phyloP scores from a whole-genome alignment of 2,797 vertebrate species.

The Sorex maritimensis region DNA sequence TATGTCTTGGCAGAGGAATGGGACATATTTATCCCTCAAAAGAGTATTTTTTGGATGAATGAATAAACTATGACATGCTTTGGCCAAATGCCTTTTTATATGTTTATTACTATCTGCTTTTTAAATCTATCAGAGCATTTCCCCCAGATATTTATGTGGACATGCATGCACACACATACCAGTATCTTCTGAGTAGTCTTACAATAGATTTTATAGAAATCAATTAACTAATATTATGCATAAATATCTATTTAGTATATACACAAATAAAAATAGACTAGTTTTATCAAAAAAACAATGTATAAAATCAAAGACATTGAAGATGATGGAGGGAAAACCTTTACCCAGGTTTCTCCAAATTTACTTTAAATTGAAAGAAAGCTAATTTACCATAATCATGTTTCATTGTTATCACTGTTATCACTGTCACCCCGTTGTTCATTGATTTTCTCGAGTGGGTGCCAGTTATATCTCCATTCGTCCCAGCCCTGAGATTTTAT shows the following conservation, averaged over 20 bases:
- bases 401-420: not conserved
- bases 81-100: conserved; percentile 43
- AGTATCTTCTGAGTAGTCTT: not conserved
- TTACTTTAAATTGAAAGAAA: conserved; percentile 62
- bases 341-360: conserved; percentile 27
- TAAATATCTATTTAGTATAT: not conserved
- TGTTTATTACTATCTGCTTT: conserved; percentile 50
- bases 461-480: too few species aligned
- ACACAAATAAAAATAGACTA: conserved; percentile 42
- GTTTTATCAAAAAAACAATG: conserved; percentile 34
- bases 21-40: conserved; percentile 66
- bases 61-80: conserved; percentile 62
- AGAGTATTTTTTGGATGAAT: conserved; percentile 62
- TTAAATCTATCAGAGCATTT: conserved; percentile 48
- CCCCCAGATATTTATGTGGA: conserved; percentile 6
- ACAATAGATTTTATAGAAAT: conserved; percentile 16
- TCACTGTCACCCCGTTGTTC: too few species aligned
- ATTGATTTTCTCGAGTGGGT: too few species aligned
- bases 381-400: not conserved
- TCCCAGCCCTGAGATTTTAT: too few species aligned
- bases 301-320: conserved; percentile 51
- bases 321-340: not conserved
- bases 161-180: not conserved
- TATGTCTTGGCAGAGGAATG: conserved; percentile 46
- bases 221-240: conserved; percentile 24